Conservation (phyloP, 2,888 invertebrate species). For the Acrobasis repandana region DNA sequence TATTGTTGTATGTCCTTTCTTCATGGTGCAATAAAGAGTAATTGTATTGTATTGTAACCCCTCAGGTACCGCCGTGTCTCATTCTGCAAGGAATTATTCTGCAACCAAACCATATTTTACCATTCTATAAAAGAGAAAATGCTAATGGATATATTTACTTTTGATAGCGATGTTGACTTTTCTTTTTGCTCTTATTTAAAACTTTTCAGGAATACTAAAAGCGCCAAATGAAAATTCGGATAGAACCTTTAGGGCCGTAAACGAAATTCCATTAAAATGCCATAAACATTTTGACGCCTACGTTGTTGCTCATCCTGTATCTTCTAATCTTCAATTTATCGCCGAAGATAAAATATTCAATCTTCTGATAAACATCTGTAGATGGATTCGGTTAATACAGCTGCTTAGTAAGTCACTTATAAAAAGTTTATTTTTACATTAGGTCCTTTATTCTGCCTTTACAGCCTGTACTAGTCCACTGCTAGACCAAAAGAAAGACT, state of each 20-base stretch:
- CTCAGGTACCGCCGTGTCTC: too few relatives aligned
- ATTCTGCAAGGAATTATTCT: too few relatives aligned
- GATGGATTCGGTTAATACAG: conserved; percentile 7
- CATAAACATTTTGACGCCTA: conserved; percentile 11
- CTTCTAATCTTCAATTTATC: conserved; percentile 20
- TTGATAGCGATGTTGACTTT: too few relatives aligned
- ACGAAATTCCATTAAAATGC: conserved; percentile 11
- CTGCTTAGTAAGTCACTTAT: background rate
- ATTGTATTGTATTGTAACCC: too few relatives aligned
- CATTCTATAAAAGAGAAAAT: too few relatives aligned
- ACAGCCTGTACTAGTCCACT: too few relatives aligned
- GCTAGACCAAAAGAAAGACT: too few relatives aligned
- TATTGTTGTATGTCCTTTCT: too few relatives aligned
- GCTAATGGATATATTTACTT: too few relatives aligned
- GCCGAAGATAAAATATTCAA: conserved; percentile 17
- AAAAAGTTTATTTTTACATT: background rate
- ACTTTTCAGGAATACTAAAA: background rate
- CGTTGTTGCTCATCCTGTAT: conserved; percentile 14
- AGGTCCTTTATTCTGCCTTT: too few relatives aligned
- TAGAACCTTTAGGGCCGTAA: background rate
- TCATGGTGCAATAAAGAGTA: too few relatives aligned
- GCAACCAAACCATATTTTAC: too few relatives aligned
- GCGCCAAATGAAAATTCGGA: conserved; percentile 1
- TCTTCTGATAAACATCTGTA: conserved; percentile 4
- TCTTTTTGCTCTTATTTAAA: background rate